Evolutionary conservation across 1,140 invertebrate genomes (phyloP), one percentile per base, ranked within the genome.

Genomic region (Drosophila saltans): DNA sequence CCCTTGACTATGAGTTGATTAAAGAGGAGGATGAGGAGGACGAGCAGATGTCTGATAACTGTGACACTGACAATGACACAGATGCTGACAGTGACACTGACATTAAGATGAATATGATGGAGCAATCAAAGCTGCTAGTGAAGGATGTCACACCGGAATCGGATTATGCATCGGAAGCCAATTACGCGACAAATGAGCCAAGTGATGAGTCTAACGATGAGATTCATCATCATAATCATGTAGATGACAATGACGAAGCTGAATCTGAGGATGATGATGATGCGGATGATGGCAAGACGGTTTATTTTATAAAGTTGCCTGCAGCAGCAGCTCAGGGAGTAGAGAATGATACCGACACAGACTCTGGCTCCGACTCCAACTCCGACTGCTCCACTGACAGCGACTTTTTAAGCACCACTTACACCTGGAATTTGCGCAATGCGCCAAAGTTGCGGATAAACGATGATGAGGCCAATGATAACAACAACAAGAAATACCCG

Each of bases 101-200:
- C 3, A 57, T 63, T 55, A 73, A 69, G 11, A 65, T 66, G 21
- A 73, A 89, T 57, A 79, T 81, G 56, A 56, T 68, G 33, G 57
- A 65, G 71, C 65, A 75, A 78, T 79, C 79, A 74, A 85, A 85
- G 68, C 76, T 69, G 60, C 68, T 78, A 52, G 45, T 52, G 52
- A 90, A 86, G 72, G 91, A 92, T 77, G 62, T 78, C 10, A 92
- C 91, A 56, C 91, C 91, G 41, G 91, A 92, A 91, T 92, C 91
- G 69, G 91, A 92, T 84, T 92, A 92, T 85, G 91, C 88, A 78
- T 92, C 91, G 70, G 90, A 91, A 91, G 81, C 72, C 73, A 91
- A 91, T 91, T 91, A 90, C 64, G 73, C 71, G 68, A 56, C 72
- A 85, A 85, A 86, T 91, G 81, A 85, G 66, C 60, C 60, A 45